Evolutionary conservation across 2,113 vertebrate genomes (phyloP).

Genomic region (Callipepla squamata): DNA sequence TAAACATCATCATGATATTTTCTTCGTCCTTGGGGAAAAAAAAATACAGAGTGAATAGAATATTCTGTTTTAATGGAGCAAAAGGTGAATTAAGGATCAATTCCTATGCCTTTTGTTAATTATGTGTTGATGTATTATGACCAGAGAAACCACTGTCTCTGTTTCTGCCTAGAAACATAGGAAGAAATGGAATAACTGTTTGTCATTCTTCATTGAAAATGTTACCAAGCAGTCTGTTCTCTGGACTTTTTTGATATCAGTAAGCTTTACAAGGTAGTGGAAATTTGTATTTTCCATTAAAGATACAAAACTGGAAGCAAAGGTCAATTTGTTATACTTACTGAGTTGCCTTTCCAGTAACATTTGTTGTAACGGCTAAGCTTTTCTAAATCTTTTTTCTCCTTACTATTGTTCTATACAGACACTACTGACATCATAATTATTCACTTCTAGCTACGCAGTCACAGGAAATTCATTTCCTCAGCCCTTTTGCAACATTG

Average conservation of each 20-base stretch:
- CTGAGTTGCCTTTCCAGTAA: not conserved
- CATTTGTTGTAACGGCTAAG: not conserved
- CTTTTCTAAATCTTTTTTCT: not conserved
- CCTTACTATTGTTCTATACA: not conserved
- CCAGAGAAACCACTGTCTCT: not conserved
- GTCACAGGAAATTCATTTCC: not conserved
- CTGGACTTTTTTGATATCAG: not conserved
- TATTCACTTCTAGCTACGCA: not conserved
- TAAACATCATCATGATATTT: not conserved
- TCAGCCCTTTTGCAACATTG: not conserved
- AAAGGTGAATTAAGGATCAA: not conserved
- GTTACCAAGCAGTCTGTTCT: not conserved
- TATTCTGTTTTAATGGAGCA: not conserved
- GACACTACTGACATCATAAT: not conserved
- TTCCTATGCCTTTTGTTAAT: not conserved
- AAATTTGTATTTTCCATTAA: not conserved
- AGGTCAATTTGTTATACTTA: not conserved
- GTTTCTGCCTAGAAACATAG: not conserved
- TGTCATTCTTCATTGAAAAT: not conserved
- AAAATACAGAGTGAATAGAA: not conserved
- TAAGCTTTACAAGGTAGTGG: not conserved
- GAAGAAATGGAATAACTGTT: constrained; percentile 10
- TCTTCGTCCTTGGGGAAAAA: not conserved
- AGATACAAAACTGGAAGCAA: not conserved
- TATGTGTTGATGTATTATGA: not conserved